These are phyloP conservation scores for Papilio demoleus DNA, from an alignment of 2,888 invertebrate species.

Conservation along the genomic window DNA sequence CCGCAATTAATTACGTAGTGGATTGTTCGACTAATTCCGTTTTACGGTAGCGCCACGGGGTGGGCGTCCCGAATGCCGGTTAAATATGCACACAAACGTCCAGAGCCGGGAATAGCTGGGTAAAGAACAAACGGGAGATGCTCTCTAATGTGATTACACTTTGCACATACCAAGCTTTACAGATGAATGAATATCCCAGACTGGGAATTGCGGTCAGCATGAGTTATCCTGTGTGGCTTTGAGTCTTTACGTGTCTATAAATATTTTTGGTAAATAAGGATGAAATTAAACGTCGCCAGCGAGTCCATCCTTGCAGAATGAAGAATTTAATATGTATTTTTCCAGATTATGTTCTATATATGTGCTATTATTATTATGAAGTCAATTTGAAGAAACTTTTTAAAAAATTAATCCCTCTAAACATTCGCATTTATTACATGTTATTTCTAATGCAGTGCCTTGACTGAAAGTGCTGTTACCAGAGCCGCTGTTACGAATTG, in stretches of 20 bases:
- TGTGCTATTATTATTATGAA: too few relatives aligned
- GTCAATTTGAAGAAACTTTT: too few relatives aligned
- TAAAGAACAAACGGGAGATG: slow-evolving; percentile 58
- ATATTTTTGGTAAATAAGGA: neutral
- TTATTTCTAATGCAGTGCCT: too few relatives aligned
- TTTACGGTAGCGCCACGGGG: slow-evolving; percentile 46
- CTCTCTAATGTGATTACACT: slow-evolving; percentile 67
- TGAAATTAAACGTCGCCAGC: too few relatives aligned
- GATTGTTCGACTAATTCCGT: slow-evolving; percentile 54
- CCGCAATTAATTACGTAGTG: slow-evolving; percentile 55
- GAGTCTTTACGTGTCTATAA: neutral
- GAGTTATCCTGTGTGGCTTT: slow-evolving; percentile 19
- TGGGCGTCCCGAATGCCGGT: slow-evolving; percentile 53
- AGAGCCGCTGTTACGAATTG: too few relatives aligned
- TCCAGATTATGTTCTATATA: too few relatives aligned
- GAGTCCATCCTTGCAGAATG: too few relatives aligned
- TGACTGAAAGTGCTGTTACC: too few relatives aligned
- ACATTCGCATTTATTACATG: too few relatives aligned
- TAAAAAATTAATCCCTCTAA: too few relatives aligned
- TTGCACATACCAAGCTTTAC: slow-evolving; percentile 41
- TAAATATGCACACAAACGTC: slow-evolving; percentile 70
- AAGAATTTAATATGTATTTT: too few relatives aligned
- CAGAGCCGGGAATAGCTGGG: slow-evolving; percentile 60
- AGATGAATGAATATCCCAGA: slow-evolving; percentile 26
- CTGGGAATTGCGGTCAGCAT: slow-evolving; percentile 4